Evolutionary conservation across 1,140 invertebrate genomes (phyloP), one percentile per base, ranked within the genome.

Genomic region (Ceratosolen solmsi): DNA sequence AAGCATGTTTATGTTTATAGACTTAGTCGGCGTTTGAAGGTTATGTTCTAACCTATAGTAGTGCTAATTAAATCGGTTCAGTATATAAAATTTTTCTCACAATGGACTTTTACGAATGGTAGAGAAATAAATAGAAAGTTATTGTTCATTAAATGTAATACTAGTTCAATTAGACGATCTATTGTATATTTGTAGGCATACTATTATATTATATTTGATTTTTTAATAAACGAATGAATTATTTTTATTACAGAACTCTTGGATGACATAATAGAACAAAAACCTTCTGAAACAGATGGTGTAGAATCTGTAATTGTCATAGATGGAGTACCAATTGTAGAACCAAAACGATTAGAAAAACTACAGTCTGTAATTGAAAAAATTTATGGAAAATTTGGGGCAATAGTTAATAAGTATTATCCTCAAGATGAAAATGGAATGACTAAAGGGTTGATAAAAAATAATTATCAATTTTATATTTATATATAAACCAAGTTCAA

Each of bases 241-340:
- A 17, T 60, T 78, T 65, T 82, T 85, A 82, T 86, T 89, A 93
- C 93, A 99, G 98, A 98, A 89, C 92, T 99, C 27, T 92, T 99
- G 65, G 95, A 93, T 11, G 98, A 99, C 91, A 90, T 99, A 78
- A 89, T 99, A 72, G 94, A 95, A 73, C 94, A 96, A 83, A 97
- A 96, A 88, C 98, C 98, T 0, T 96, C 96, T 79, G 97, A 99
- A 92, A 96, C 96, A 56, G 98, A 99, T 92, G 98, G 98, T 41
- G 96, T 99, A 56, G 98, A 99, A 89, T 96, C 96, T 86, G 97
- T 99, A 13, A 96, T 99, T 87, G 96, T 99, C 8, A 96, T 99
- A 11, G 98, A 99, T 92, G 97, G 98, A 80, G 95, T 99, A 70
- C 99, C 99, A 41, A 94, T 97, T 91, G 98, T 99, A 79, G 97